Evolutionary conservation across 1,140 invertebrate genomes (phyloP), one percentile per base, ranked within the genome.

Genomic region (Heliconius eleuchia): DNA sequence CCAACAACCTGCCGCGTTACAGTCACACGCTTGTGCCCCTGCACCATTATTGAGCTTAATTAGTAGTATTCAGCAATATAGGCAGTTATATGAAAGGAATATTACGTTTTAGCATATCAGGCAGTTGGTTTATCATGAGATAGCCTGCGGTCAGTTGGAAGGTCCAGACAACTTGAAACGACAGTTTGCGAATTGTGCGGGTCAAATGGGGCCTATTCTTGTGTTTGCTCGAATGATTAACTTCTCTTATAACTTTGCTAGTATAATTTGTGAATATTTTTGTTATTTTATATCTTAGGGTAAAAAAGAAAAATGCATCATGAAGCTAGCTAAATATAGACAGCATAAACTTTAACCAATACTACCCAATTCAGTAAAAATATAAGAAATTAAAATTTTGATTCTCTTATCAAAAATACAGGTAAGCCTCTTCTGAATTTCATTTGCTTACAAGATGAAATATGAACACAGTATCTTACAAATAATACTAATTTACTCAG

Each of bases 131-230:
- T 60, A 85, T 82, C 79, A 82, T 73, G 75, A 80, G 46, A 80
- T 80, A 78, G 83, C 81, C 82, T 71, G 72, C 74, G 83, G 83
- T 76, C 76, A 84, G 85, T 85, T 85, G 83, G 76, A 60, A 78
- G 76, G 76, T 86, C 85, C 74, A 76, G 71, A 74, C 79, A 85
- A 80, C 79, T 84, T 82, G 76, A 50, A 73, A 81, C 77, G 77
- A 79, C 78, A 81, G 81, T 82, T 80, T 80, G 73, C 52, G 66
- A 80, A 76, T 76, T 74, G 27, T 50, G 73, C 74, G 77, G 73
- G 73, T 75, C 19, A 46, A 50, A 78, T 81, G 52, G 76, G 76
- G 60, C n/a, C 23, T 30, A 66, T 74, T 73, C 57, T 73, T 79
- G 72, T 79, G 46, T 66, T 27, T 66, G 57, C 11, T 66, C 23